These are phyloP conservation scores for Macrostomum lignano DNA, from an alignment of 1,140 invertebrate genomes.

Conservation along the genomic window DNA sequence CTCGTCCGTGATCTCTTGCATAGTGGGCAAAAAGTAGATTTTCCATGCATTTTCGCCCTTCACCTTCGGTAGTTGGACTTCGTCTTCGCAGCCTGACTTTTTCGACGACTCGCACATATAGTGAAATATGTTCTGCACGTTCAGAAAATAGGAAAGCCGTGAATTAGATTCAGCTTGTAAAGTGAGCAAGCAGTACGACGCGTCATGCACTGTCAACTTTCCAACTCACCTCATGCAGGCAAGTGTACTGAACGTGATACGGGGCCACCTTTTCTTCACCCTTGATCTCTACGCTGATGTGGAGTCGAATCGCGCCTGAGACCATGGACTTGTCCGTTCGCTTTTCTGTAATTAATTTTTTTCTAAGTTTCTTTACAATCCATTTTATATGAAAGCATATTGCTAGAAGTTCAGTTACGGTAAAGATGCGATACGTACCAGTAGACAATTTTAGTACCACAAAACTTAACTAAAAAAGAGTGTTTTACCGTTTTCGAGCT, in stretches of 20 bases:
- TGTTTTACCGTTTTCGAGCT: too few species aligned
- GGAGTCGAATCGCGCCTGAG: slow-evolving; percentile 80
- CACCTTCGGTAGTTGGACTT: slow-evolving; percentile 59
- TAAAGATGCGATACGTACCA: too few species aligned
- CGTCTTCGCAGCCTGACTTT: slow-evolving; percentile 39
- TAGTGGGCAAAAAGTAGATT: slow-evolving; percentile 77
- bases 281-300: slow-evolving; percentile 98
- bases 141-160: not conserved
- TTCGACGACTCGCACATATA: slow-evolving; percentile 48
- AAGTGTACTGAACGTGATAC: slow-evolving; percentile 97
- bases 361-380: not conserved
- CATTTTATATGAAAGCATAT: too few species aligned
- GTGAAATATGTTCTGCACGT: slow-evolving; percentile 57
- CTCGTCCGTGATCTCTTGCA: slow-evolving; percentile 92
- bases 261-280: slow-evolving; percentile 96
- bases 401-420: too few species aligned
- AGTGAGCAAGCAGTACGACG: too few species aligned
- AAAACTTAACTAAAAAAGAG: too few species aligned
- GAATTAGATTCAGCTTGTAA: not conserved
- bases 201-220: too few species aligned
- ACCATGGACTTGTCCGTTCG: slow-evolving; percentile 36
- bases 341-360: slow-evolving; percentile 4
- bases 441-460: too few species aligned
- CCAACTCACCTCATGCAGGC: slow-evolving; percentile 53
- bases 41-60: slow-evolving; percentile 91